phyloP scores from a whole-genome alignment of 2,888 invertebrate genomes.

The Agrochola lota region DNA sequence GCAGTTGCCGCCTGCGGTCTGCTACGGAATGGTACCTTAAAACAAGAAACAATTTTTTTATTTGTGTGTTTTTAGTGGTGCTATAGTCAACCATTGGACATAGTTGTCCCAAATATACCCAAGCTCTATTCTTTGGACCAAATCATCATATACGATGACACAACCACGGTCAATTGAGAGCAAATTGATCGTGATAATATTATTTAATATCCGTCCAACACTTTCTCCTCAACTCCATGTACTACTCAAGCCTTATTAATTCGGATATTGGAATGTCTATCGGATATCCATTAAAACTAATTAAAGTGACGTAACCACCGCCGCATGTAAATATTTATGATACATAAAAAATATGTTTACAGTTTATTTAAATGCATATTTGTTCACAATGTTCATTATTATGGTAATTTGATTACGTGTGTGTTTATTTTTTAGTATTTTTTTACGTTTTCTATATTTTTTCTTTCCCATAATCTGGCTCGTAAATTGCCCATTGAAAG shows the following conservation, averaged over 20 bases:
- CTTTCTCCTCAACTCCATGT: slow-evolving; percentile 46
- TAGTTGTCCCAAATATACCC: not conserved
- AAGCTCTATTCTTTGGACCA: not conserved
- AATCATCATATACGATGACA: not conserved
- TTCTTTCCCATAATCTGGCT: slow-evolving; percentile 57
- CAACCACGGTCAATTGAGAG: slow-evolving; percentile 8
- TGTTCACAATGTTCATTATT: slow-evolving; percentile 61
- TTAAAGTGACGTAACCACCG: slow-evolving; percentile 43
- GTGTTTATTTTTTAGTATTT: slow-evolving; percentile 49
- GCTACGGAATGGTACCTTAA: too few species aligned
- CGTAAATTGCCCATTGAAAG: slow-evolving; percentile 65
- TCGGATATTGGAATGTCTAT: slow-evolving; percentile 44
- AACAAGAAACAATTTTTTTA: too few species aligned
- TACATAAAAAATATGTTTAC: slow-evolving; percentile 54
- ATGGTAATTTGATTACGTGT: slow-evolving; percentile 66
- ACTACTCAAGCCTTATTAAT: slow-evolving; percentile 43
- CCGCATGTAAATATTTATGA: slow-evolving; percentile 57
- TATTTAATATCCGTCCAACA: slow-evolving; percentile 46
- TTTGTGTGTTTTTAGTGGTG: too few species aligned
- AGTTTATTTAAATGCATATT: slow-evolving; percentile 56
- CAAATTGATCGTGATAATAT: slow-evolving; percentile 30
- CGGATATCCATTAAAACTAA: slow-evolving; percentile 50
- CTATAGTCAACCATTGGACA: too few species aligned
- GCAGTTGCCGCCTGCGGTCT: too few species aligned
- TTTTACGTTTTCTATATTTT: slow-evolving; percentile 41